phyloP scores from a whole-genome alignment of 2,888 invertebrate genomes.

The Melanotus villosus region DNA sequence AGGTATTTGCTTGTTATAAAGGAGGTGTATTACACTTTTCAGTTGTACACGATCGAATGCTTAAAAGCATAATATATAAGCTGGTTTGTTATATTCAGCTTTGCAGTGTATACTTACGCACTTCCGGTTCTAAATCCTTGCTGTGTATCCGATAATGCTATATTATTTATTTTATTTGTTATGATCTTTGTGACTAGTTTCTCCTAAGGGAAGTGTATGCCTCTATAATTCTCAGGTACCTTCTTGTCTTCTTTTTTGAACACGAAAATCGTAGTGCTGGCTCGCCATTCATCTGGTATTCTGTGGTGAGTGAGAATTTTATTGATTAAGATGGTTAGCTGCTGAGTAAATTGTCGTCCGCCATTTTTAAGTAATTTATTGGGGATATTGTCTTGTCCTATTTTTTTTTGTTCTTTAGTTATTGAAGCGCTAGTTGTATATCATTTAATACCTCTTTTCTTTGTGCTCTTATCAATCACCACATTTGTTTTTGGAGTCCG shows the following conservation, averaged over 20 bases:
- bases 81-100: too few species aligned
- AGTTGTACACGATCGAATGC: too few species aligned
- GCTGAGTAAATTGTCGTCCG: conserved; percentile 7
- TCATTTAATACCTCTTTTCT: too few species aligned
- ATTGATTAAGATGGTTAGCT: conserved; percentile 4
- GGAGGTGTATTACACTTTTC: too few species aligned
- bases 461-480: too few species aligned
- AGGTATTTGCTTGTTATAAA: too few species aligned
- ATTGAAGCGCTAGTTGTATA: not conserved
- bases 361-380: conserved; percentile 19
- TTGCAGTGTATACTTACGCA: too few species aligned
- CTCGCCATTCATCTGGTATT: conserved; percentile 11
- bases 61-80: too few species aligned
- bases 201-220: not conserved
- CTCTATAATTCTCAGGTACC: conserved; percentile 9
- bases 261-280: not conserved
- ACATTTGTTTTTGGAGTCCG: too few species aligned
- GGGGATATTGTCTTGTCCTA: conserved; percentile 9
- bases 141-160: not conserved
- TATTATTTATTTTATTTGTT: not conserved
- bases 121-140: not conserved
- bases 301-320: conserved; percentile 5
- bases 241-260: conserved; percentile 10
- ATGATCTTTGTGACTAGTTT: not conserved
- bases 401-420: not conserved